These are phyloP conservation scores for Cloeon dipterum DNA, from an alignment of 2,888 invertebrate species.

Conservation along the genomic window DNA sequence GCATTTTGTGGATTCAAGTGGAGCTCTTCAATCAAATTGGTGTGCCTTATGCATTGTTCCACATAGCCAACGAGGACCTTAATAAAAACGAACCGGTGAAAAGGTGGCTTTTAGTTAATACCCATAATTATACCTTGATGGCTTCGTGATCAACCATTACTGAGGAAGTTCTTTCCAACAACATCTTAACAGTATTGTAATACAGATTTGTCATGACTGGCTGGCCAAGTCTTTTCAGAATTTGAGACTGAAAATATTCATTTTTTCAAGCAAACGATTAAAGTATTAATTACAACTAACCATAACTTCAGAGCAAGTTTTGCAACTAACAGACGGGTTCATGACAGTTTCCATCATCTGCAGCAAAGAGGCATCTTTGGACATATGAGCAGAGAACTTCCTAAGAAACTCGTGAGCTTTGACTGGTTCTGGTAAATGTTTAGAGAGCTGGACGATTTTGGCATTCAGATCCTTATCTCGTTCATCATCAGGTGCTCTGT, in stretches of 20 bases:
- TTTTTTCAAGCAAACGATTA: neutral
- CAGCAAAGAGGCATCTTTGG: conserved; percentile 41
- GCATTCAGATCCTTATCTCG: conserved; percentile 47
- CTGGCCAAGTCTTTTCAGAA: conserved; percentile 79
- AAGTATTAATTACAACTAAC: conserved; percentile 20
- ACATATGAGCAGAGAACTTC: conserved; percentile 59
- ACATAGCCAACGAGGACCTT: conserved; percentile 29
- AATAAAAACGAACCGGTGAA: conserved; percentile 5
- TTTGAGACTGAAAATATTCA: conserved; percentile 42
- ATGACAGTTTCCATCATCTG: conserved; percentile 63
- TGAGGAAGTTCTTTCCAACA: conserved; percentile 82
- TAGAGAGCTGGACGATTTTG: conserved; percentile 40
- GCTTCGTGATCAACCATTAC: conserved; percentile 90
- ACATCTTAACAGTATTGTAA: conserved; percentile 88
- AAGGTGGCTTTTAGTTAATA: too few relatives aligned
- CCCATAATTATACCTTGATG: conserved; percentile 31
- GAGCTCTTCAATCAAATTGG: conserved; percentile 42
- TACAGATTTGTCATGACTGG: conserved; percentile 88
- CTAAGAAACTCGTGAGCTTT: conserved; percentile 74
- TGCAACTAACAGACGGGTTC: conserved; percentile 75
- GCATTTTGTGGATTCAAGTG: conserved; percentile 62
- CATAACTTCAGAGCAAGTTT: conserved; percentile 81
- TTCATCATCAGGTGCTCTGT: conserved; percentile 39
- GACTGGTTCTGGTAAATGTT: conserved; percentile 76
- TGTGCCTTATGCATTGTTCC: conserved; percentile 51